Evolutionary conservation across 2,113 vertebrate species (phyloP), one percentile per base, ranked within the genome.

Genomic region (Ceuthmochares aereus): DNA sequence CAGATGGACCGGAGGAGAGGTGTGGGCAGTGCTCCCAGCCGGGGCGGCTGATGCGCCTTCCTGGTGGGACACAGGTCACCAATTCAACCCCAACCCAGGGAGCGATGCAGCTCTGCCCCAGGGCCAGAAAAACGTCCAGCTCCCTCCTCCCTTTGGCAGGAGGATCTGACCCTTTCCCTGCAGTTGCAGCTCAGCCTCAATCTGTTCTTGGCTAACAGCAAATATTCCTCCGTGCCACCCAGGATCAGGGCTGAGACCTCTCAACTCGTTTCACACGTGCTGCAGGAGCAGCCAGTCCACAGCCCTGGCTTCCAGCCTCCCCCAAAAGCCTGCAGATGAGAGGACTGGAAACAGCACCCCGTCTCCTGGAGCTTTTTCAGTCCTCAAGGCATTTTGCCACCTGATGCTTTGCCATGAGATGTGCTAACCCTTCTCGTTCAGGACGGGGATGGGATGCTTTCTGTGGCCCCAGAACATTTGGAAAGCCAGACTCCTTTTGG

Each of bases 311-410:
- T 34, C 6, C 64, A 55, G 26, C 21, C 25, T 19, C 36, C 34
- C 26, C n/a, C 0, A 1, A 3, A 1, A 7, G 3, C 30, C 63
- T 11, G 42, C 26, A 23, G 15, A 1, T 18, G 22, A 8, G 3
- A 15, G n/a, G 32, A 22, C 15, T 25, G 69, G 3, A 62, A 59
- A 0, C 19, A 27, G 21, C 60, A 6, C 5, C 63, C n/a, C 64
- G 26, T 6, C 0, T 20, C 25, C 60, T 1, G 36, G 4, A 15
- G 18, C 30, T 36, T n/a, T 34, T 25, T 43, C 40, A 9, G 17
- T 10, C 22, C 55, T 37, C 5, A 0, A 8, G 32, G 64, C 6
- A 0, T 83, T 76, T 89, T 73, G 7, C 15, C 52, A 25, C 32
- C 36, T 4, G 9, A 14, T 6, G 42, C 45, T 77, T 64, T 21